Evolutionary conservation across 2,113 vertebrate genomes (phyloP).

Genomic region (Cyphomyrus discorhynchus): DNA sequence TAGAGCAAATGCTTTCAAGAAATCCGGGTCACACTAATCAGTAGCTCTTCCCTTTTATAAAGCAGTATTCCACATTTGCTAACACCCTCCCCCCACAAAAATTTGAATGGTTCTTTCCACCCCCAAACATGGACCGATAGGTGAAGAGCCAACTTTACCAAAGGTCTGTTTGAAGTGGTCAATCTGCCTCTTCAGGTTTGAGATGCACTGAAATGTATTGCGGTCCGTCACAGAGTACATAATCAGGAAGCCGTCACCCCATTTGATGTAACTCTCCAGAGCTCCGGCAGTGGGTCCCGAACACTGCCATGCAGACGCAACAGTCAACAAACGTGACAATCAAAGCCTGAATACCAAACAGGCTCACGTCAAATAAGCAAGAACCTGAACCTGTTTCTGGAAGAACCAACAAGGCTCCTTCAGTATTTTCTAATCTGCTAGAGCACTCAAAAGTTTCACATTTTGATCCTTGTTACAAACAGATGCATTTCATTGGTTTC

Average conservation of each 20-base stretch:
- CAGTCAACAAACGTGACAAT: neutral
- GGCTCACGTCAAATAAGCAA: neutral
- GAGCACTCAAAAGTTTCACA: neutral
- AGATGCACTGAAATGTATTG: constrained; percentile 54
- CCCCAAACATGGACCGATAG: neutral
- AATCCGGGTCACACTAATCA: neutral
- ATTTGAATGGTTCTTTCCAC: neutral
- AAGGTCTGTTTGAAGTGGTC: constrained; percentile 59
- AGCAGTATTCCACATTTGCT: neutral
- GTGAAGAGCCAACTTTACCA: constrained; percentile 34
- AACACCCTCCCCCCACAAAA: neutral
- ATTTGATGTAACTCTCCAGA: constrained; percentile 56
- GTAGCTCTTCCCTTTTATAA: neutral
- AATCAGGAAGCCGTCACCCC: constrained; percentile 63
- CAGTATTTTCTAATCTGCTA: neutral
- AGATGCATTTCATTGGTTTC: neutral
- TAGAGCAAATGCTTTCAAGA: neutral
- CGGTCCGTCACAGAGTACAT: constrained; percentile 63
- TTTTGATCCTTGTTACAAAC: neutral
- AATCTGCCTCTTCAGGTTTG: constrained; percentile 55
- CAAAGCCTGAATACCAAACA: neutral
- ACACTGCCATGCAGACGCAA: constrained; percentile 30
- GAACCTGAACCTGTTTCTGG: neutral
- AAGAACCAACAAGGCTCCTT: neutral
- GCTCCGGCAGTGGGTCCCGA: constrained; percentile 28